A percentile compares a stretch with the other conserved stretches of the same genome.
phyloP scores from a whole-genome alignment of 2,113 vertebrate genomes.

The Plecotus auritus region DNA sequence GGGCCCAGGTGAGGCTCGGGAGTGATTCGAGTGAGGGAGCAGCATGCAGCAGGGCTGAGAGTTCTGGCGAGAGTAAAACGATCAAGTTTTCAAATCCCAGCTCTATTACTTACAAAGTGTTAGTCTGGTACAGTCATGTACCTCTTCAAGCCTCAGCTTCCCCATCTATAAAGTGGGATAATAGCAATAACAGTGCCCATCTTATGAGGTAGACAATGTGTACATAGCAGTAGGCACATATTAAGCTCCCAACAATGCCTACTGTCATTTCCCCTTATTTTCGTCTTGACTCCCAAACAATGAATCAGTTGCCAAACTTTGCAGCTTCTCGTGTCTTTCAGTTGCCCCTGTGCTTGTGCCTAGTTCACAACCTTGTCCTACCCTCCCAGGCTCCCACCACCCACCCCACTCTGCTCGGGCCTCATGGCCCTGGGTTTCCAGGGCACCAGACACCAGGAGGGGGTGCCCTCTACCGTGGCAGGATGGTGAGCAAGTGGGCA shows the following conservation, averaged over 20 bases:
- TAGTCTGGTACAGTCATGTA: not conserved
- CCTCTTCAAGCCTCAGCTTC: not conserved
- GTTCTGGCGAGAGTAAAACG: not conserved
- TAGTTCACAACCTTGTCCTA: not conserved
- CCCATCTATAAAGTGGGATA: not conserved
- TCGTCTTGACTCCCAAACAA: not conserved
- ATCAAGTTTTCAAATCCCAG: not conserved
- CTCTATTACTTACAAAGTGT: not conserved
- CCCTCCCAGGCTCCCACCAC: not conserved
- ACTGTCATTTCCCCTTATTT: not conserved
- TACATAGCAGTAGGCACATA: too few relatives aligned
- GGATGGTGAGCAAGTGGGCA: not conserved
- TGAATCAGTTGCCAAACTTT: not conserved
- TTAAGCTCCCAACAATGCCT: not conserved
- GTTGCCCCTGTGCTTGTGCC: not conserved
- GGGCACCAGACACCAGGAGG: not conserved
- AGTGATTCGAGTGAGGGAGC: not conserved
- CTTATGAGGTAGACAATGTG: not conserved
- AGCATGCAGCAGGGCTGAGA: not conserved
- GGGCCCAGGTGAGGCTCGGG: not conserved
- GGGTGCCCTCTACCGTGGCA: not conserved
- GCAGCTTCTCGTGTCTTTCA: not conserved
- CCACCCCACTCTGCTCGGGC: not conserved
- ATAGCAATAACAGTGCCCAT: not conserved
- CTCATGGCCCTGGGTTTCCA: not conserved